Base-by-base conservation (phyloP, 2,113 vertebrate species). In the Coturnix japonica region DNA sequence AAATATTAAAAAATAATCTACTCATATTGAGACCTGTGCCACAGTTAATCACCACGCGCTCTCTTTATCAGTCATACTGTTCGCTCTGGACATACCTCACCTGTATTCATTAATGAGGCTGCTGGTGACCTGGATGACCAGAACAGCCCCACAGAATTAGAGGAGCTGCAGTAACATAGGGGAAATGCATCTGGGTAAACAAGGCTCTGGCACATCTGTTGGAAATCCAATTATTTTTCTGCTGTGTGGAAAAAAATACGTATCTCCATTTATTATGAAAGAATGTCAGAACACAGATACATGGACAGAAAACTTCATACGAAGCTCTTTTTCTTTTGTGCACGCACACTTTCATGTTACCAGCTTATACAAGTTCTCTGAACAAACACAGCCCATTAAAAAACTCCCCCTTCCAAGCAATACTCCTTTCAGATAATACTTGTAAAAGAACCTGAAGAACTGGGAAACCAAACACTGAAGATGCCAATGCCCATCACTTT, bases 81-180 rank as follows among this genome's bases (percentile, higher is more conserved):
- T 76, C 18, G 79, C 21, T 64, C 39, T 64, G 41, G 35, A 25
- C 28, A 66, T 39, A 69, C 15, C 28, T 21, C 81, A 94, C 77
- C 80, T 96, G 64, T 78, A 77, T 5, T 86, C 76, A 91, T 94
- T 85, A 96, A 95, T 85, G 72, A 97, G 73, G 84, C 30, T 95
- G 81, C 56, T 46, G 44, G 70, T 89, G 88, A 95, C 77, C 72
- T 8, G 10, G 20, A 71, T 53, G 20, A 75, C 51, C 43, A 90
- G 69, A 89, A 87, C 37, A 80, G 72, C 78, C 49, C 70, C 85
- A 60, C 23, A 87, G 71, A 95, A 88, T 73, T 92, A 93, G 44
- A 91, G 56, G 26, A 87, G 64, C 39, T 63, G 17, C 83, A 94
- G 30, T 60, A 71, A 63, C 26, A 69, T 28, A 92, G 85, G 90